Base-by-base conservation (phyloP, 2,888 invertebrate species). In the Melikaiella ostensackeni region DNA sequence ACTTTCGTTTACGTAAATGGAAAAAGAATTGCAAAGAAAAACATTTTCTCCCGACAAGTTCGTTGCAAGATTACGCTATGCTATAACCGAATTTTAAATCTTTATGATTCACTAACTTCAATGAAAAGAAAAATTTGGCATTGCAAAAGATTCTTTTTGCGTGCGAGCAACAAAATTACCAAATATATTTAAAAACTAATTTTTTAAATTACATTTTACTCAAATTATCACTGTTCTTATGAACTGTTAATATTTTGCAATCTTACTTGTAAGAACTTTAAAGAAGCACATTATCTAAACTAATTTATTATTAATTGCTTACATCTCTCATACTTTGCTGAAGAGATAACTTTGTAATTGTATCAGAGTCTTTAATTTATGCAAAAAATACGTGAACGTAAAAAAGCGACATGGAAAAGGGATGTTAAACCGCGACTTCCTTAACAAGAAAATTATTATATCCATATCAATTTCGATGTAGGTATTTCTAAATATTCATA, bases 371-470 rank as follows among this genome's bases (percentile, higher is more conserved):
- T 33, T 50, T 19, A 46, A 70, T 70, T 33, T 19, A 55, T 70
- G 50, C 21, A 50, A 30, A 55, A n/a, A 70, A 70, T 50, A 70
- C n/a, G 30, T 1, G 70, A 50, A 33, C n/a, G 21, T 50, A 7
- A 46, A 70, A 11, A 70, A n/a, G 27, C 9, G 19, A 46, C 30
- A 55, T 46, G 19, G 6, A 19, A 50, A 55, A 19, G 50, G 46
- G 50, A n/a, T 70, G 21, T 70, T 70, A 70, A 70, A 50, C 11
- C 30, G 50, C 50, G n/a, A 70, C 70, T 70, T 70, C 70, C 70
- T 70, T 70, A 19, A 70, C 33, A 70, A 30, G 30, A 27, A 24
- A 24, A 55, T 70, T 50, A 70, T 70, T 70, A 70, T 50, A 46
- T 55, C n/a, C 70, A 55, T 70, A 70, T 66, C 50, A 30, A 30